A percentile compares a stretch with the other conserved stretches of the same genome.
Conservation (phyloP, 2,888 invertebrate species). For the Euzophera pinguis region DNA sequence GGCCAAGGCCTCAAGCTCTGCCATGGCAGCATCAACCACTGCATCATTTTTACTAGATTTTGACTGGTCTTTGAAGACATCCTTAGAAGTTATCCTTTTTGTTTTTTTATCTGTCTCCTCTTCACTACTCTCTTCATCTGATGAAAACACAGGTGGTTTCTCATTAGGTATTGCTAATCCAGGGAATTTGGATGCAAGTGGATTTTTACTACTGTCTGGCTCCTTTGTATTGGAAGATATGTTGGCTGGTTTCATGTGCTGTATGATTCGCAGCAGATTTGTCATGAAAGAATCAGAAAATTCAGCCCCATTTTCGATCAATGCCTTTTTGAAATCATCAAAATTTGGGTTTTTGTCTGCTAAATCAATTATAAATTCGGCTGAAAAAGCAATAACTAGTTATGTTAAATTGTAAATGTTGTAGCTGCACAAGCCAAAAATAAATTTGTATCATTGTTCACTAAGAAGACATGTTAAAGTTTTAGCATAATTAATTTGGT, state of each 20-base stretch:
- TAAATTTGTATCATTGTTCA: neutral
- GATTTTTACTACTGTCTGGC: conserved; percentile 58
- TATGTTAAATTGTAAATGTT: too few species aligned
- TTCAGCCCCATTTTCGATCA: conserved; percentile 95
- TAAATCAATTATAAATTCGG: conserved; percentile 97
- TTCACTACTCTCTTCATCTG: conserved; percentile 60
- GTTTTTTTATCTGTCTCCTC: conserved; percentile 42
- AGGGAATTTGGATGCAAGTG: conserved; percentile 86
- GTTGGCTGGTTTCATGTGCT: conserved; percentile 91
- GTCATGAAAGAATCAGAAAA: conserved; percentile 97
- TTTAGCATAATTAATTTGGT: too few species aligned
- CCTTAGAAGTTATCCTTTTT: conserved; percentile 60
- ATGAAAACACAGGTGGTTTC: conserved; percentile 59
- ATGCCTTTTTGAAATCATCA: conserved; percentile 91
- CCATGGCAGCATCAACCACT: conserved; percentile 90
- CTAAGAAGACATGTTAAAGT: neutral
- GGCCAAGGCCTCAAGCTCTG: conserved; percentile 90
- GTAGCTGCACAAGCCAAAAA: too few species aligned
- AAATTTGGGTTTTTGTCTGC: conserved; percentile 93
- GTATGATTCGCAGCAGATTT: conserved; percentile 95
- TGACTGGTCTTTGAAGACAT: conserved; percentile 63
- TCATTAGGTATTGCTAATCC: conserved; percentile 91
- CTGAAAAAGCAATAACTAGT: too few species aligned
- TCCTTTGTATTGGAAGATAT: conserved; percentile 38
- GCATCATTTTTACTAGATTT: conserved; percentile 51